phyloP scores from a whole-genome alignment of 2,113 vertebrate species.

The Nesogale talazaci region DNA sequence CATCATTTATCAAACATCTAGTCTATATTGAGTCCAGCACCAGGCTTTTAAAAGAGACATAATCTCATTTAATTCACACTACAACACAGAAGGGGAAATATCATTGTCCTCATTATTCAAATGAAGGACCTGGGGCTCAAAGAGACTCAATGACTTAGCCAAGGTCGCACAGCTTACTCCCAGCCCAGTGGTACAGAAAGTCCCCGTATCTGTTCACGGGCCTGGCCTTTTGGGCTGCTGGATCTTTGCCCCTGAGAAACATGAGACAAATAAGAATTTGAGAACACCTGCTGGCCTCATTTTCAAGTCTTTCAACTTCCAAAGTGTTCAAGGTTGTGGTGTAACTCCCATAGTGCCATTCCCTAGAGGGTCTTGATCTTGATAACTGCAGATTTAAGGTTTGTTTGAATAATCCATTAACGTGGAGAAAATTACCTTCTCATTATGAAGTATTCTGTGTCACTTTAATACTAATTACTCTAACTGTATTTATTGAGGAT shows the following conservation, averaged over 20 bases:
- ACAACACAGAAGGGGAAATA: not conserved
- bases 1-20: constrained; percentile 29
- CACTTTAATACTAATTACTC: constrained; percentile 75
- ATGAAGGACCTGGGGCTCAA: not conserved
- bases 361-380: constrained; percentile 63
- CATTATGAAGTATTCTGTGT: constrained; percentile 79
- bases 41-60: constrained; percentile 49
- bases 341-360: not conserved
- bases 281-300: constrained; percentile 6
- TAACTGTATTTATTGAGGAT: constrained; percentile 79
- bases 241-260: not conserved
- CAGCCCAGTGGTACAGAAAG: not conserved
- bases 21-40: not conserved
- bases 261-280: not conserved
- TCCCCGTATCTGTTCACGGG: not conserved
- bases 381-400: constrained; percentile 62
- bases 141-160: not conserved
- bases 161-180: not conserved
- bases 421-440: constrained; percentile 79
- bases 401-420: constrained; percentile 82
- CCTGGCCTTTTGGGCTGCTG: not conserved
- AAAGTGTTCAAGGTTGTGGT: constrained; percentile 75
- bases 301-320: constrained; percentile 60
- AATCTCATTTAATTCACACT: constrained; percentile 29
- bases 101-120: constrained; percentile 31